Evolutionary conservation across 2,888 invertebrate genomes (phyloP), one percentile per base, ranked within the genome.

Genomic region (Choristoneura rosaceana): DNA sequence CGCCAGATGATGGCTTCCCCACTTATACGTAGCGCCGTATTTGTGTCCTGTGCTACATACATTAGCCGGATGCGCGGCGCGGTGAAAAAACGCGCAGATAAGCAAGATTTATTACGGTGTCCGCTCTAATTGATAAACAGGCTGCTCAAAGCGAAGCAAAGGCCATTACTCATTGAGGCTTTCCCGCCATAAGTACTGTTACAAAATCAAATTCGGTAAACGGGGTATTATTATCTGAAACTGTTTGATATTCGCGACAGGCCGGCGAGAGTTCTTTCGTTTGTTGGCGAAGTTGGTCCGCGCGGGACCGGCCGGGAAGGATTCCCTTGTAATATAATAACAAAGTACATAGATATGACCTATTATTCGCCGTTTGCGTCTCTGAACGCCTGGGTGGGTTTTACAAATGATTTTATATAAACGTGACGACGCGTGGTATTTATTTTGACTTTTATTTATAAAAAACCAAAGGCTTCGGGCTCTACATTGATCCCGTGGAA

Each of bases 201-300:
- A 52, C 50, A 0, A 52, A 55, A 69, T 45, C 52, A 55, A 43
- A 69, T 55, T n/a, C 15, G 43, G 15, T n/a, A 34, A 65, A 65
- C 66, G 10, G 41, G 33, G 33, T 60, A 43, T 61, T 55, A 71
- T 59, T 59, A 64, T 62, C 60, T 41, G 52, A 4, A 66, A 55
- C 66, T 71, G 66, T 61, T 71, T 47, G 45, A 45, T 71, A 71
- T 71, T 71, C 66, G 34, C 10, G 62, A 25, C 66, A n/a, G 43
- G 66, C 33, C 66, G 41, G 41, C 7, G 43, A 43, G 38, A 61
- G 66, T 65, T 71, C 43, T 71, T 71, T 61, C 61, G 61, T 61
- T 61, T 61, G 61, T 61, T 61, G 15, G 61, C 15, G 4, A 71
- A 71, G 52, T 71, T 66, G 52, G 66, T 15, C 64, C 55, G 55